Evolutionary conservation across 2,888 invertebrate species (phyloP).

Genomic region (Spatulosminthurus flaviceps): DNA sequence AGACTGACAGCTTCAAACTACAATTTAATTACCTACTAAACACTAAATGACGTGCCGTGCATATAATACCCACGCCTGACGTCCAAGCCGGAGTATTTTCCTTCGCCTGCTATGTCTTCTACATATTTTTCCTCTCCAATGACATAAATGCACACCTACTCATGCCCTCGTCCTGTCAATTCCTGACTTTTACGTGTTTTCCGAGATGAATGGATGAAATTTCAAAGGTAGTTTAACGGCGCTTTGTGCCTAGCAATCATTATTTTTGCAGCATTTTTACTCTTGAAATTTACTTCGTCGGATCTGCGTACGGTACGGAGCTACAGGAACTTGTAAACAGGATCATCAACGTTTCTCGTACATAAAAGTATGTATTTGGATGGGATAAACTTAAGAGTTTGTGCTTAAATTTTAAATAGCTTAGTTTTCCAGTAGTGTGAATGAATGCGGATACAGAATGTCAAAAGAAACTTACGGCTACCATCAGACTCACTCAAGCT

Average conservation of each 20-base stretch:
- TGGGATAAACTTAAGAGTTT: too few species aligned
- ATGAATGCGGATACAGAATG: too few species aligned
- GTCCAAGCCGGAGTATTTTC: neutral
- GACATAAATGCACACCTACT: conserved; percentile 19
- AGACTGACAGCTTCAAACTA: conserved; percentile 25
- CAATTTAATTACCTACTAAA: conserved; percentile 31
- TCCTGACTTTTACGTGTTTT: conserved; percentile 21
- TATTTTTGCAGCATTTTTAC: neutral
- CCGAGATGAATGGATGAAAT: conserved; percentile 20
- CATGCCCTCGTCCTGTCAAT: conserved; percentile 17
- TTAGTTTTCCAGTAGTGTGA: too few species aligned
- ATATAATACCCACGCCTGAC: conserved; percentile 30
- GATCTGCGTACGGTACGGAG: too few species aligned
- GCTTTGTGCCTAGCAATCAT: neutral
- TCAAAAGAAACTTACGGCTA: too few species aligned
- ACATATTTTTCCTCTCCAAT: conserved; percentile 16
- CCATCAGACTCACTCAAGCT: too few species aligned
- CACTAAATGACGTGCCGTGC: conserved; percentile 22
- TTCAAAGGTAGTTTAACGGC: neutral
- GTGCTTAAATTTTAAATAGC: too few species aligned
- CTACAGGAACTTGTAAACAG: too few species aligned
- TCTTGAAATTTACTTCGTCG: neutral
- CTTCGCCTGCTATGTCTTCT: neutral
- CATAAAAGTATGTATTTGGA: too few species aligned
- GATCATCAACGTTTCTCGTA: too few species aligned